Percentiles rank a stretch among this genome's conserved stretches.
phyloP scores from a whole-genome alignment of 2,113 vertebrate genomes.

The Telmatochromis sp. region DNA sequence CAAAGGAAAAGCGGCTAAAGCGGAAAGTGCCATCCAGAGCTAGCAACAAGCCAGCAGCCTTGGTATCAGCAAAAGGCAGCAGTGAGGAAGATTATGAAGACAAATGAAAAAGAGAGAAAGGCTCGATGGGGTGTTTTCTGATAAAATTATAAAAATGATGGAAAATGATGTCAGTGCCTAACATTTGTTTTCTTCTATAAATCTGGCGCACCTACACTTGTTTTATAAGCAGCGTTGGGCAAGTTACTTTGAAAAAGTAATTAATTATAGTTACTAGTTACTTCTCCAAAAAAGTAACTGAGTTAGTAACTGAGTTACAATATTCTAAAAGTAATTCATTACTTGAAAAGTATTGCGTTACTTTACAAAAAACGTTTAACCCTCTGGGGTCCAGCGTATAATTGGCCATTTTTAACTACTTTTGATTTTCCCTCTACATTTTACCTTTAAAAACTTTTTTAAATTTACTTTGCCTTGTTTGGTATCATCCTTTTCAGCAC shows the following conservation, averaged over 20 bases:
- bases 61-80: neutral
- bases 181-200: neutral
- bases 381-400: neutral
- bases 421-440: neutral
- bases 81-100: neutral
- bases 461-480: neutral
- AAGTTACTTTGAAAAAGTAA: neutral
- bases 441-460: neutral
- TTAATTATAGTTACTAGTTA: neutral
- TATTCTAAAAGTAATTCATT: neutral
- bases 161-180: neutral
- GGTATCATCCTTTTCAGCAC: neutral
- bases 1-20: neutral
- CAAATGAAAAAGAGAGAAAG: neutral
- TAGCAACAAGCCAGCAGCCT: neutral
- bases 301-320: neutral
- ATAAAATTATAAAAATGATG: neutral
- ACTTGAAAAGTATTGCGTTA: neutral
- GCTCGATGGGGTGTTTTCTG: neutral
- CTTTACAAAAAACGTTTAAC: neutral
- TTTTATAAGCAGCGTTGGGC: neutral
- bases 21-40: neutral
- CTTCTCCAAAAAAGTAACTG: neutral
- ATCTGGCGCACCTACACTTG: neutral
- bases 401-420: neutral